Conservation (phyloP, 2,113 vertebrate species). For the Peromyscus leucopus region DNA sequence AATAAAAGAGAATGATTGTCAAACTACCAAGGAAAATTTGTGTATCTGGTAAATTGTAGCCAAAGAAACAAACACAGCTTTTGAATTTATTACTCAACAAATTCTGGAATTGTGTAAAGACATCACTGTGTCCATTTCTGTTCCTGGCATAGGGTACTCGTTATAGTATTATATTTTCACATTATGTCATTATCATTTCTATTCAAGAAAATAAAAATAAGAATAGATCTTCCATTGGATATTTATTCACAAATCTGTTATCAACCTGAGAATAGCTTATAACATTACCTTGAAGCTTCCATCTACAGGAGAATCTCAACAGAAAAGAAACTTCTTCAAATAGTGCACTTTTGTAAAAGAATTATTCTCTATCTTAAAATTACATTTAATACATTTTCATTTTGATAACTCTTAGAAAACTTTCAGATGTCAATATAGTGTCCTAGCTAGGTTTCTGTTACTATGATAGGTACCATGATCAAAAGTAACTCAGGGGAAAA, state of each 20-base stretch:
- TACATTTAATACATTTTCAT: background rate
- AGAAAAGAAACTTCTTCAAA: background rate
- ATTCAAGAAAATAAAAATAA: background rate
- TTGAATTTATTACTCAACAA: background rate
- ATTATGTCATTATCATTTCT: conserved; percentile 41
- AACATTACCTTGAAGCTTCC: background rate
- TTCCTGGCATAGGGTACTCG: background rate
- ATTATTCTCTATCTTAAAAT: background rate
- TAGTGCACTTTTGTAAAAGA: background rate
- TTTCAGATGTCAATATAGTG: background rate
- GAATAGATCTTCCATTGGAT: conserved; percentile 43
- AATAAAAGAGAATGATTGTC: background rate
- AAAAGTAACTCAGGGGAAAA: background rate
- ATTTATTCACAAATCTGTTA: conserved; percentile 68
- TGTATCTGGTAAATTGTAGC: background rate
- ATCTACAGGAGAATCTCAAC: background rate
- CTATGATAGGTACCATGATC: background rate
- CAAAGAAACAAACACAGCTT: background rate
- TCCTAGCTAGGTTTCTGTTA: background rate
- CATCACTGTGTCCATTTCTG: background rate
- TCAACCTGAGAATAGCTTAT: conserved; percentile 40
- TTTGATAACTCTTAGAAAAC: background rate
- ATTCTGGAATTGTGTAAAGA: background rate
- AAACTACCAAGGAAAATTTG: background rate
- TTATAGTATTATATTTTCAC: background rate